Conservation (phyloP, 2,797 vertebrate genomes). For the Heliangelus exortis region DNA sequence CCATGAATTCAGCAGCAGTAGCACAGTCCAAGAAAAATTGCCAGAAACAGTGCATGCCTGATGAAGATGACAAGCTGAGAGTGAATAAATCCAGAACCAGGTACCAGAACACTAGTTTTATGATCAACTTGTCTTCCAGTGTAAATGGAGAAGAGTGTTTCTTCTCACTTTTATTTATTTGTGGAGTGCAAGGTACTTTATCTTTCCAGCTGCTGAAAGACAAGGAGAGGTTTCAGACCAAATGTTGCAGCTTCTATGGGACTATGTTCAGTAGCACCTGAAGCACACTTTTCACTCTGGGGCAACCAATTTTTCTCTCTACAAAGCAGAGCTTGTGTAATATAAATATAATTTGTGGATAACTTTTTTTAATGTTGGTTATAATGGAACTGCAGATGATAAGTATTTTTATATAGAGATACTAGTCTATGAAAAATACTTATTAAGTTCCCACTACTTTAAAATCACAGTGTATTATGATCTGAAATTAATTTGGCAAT, state of each 20-base stretch:
- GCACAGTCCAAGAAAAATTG: background rate
- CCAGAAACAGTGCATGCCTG: background rate
- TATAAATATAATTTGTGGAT: background rate
- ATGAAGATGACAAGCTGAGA: constrained; percentile 36
- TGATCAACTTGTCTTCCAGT: constrained; percentile 30
- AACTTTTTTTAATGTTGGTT: background rate
- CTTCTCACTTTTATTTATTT: background rate
- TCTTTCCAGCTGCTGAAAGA: constrained; percentile 42
- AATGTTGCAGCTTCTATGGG: background rate
- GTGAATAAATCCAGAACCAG: constrained; percentile 57
- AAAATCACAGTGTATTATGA: background rate
- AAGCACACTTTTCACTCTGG: background rate
- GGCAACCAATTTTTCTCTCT: background rate
- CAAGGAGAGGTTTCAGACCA: constrained; percentile 12
- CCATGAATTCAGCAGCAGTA: background rate
- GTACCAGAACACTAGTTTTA: constrained; percentile 53
- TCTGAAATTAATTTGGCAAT: background rate
- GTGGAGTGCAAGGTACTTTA: constrained; percentile 31
- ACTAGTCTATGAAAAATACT: background rate
- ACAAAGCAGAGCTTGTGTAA: background rate
- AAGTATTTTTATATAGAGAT: background rate
- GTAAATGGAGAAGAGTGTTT: constrained; percentile 5
- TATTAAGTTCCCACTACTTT: background rate
- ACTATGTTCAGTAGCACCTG: background rate
- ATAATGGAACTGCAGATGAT: background rate